Base-by-base conservation (phyloP, 2,888 invertebrate genomes). In the Pterostichus madidus region DNA sequence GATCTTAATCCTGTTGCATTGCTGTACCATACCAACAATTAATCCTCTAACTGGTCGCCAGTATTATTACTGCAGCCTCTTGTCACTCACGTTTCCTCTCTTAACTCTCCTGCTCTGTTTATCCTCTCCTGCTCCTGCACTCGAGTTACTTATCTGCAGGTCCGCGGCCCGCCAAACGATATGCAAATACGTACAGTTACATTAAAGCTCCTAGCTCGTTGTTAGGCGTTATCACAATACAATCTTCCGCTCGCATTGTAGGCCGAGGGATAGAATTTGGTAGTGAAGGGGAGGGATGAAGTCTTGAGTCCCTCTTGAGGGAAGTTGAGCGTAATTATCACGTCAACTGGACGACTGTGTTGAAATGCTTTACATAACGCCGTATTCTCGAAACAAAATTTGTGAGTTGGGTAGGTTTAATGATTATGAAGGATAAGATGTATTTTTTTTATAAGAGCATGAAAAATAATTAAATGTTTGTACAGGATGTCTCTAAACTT, bases 141-240 rank as follows among this genome's bases (percentile, higher is more conserved):
- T 56, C 32, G 11, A 61, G 39, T 59, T 61, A 78, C 56, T 59
- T 78, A 53, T 76, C 73, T 53, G 71, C 56, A n/a, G 46, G 53
- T 24, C 46, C 71, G 31, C 44, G 31, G n/a, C 52, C 61, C 35
- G 15, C 73, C 80, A 80, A 71, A 80, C 73, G 80, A 80, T 80
- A 80, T 80, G 80, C 80, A 80, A 80, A 80, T 80, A 80, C 80
- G 56, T 39, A 56, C 53, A 53, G 78, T 61, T 56, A 78, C 61
- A 80, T 61, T 68, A 53, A 56, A 56, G 56, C 73, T 32, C 49
- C 35, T 32, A 24, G 44, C n/a, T 49, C 73, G 52, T 71, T 80
- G 53, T 49, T 71, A 32, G 53, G 56, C 39, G 80, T 68, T 73
- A 80, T 80, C 73, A 80, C 80, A 80, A 80, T 80, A 71, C 80